Conservation (phyloP, 2,797 vertebrate species). For the Ceyx erithaca region DNA sequence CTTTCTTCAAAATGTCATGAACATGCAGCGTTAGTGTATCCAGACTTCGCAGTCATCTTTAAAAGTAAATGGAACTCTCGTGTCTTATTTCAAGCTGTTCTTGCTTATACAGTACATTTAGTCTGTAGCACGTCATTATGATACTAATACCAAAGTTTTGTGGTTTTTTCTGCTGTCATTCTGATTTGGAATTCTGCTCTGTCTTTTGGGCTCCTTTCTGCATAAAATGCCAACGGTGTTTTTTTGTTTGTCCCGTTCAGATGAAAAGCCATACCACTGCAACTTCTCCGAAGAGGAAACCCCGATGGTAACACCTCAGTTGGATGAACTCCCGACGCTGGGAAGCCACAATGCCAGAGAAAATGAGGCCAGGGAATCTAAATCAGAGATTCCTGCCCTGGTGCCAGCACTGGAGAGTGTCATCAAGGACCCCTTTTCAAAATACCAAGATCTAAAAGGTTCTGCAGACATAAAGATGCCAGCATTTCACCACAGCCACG, state of each 20-base stretch:
- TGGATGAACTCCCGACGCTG: conserved; percentile 69
- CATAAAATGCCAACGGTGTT: neutral
- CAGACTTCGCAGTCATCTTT: neutral
- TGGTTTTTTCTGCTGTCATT: neutral
- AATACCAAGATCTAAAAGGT: conserved; percentile 44
- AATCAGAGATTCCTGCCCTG: conserved; percentile 22
- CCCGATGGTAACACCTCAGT: conserved; percentile 73
- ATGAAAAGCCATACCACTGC: conserved; percentile 83
- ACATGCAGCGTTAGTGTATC: neutral
- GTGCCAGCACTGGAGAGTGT: conserved; percentile 43
- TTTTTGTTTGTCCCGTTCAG: conserved; percentile 78
- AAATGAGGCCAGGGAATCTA: conserved; percentile 56
- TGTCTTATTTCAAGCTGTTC: neutral
- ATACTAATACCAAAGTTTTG: neutral
- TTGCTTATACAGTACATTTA: neutral
- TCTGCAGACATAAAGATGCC: conserved; percentile 64
- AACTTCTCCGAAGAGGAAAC: conserved; percentile 79
- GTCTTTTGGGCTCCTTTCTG: neutral
- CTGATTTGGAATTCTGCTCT: neutral
- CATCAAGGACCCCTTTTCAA: conserved; percentile 45
- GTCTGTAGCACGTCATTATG: neutral
- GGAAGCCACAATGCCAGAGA: neutral
- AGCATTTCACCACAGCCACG: conserved; percentile 63
- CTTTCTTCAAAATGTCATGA: conserved; percentile 16
- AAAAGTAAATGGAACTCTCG: neutral